phyloP scores from a whole-genome alignment of 2,888 invertebrate species.

The Lepetodrilus schrolli region DNA sequence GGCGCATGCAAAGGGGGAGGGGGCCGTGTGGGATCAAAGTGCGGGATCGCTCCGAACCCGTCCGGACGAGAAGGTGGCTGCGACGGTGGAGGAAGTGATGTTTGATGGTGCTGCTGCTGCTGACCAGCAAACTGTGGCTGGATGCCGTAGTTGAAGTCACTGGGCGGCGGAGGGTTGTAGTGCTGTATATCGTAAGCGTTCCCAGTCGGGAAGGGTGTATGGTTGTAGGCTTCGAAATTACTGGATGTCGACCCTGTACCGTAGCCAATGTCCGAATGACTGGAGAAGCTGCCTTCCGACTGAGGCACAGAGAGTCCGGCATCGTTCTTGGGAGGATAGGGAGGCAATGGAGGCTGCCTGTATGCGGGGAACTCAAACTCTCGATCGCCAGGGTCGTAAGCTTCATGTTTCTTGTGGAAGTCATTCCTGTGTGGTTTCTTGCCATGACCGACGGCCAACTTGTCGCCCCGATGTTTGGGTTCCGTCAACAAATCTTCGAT shows the following conservation, averaged over 20 bases:
- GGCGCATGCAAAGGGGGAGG: conserved; percentile 12
- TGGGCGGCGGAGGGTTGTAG: not conserved
- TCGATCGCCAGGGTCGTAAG: conserved; percentile 46
- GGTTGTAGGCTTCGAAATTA: conserved; percentile 20
- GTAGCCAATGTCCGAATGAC: conserved; percentile 36
- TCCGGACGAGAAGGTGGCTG: not conserved
- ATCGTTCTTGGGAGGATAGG: not conserved
- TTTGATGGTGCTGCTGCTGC: no score
- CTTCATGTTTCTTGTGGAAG: conserved; percentile 40
- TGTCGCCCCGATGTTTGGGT: conserved; percentile 27
- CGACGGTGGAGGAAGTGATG: not conserved
- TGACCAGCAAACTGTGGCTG: not conserved
- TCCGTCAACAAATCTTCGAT: conserved; percentile 79
- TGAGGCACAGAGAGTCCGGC: conserved; percentile 29
- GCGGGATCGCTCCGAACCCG: conserved; percentile 5
- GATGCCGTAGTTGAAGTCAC: conserved; percentile 19
- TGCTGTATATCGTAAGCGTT: not conserved
- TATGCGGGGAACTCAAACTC: conserved; percentile 37
- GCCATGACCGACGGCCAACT: not conserved
- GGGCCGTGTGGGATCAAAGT: conserved; percentile 25
- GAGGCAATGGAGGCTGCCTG: not conserved
- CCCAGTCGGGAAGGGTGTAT: conserved; percentile 19
- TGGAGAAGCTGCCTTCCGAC: not conserved
- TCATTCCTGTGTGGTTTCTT: conserved; percentile 25
- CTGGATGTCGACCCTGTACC: not conserved